These are phyloP conservation scores for Acrocera orbiculus DNA, from an alignment of 2,888 invertebrate species.

Conservation along the genomic window DNA sequence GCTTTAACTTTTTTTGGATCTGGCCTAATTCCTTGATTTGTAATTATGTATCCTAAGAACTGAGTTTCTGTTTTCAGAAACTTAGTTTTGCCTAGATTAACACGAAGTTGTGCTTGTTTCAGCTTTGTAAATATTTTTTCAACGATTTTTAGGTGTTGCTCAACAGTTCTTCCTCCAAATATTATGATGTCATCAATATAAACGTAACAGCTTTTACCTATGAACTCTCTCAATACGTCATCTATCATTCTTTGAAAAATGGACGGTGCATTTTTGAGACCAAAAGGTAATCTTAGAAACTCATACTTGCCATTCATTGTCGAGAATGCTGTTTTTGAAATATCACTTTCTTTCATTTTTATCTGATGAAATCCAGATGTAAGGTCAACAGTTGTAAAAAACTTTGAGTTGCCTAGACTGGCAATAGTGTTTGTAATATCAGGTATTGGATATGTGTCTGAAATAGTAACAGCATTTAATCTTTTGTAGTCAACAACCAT, in stretches of 20 bases:
- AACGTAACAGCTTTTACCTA: conserved; percentile 2
- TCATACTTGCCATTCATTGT: conserved; percentile 1
- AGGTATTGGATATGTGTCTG: conserved; percentile 1
- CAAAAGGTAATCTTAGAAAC: conserved; percentile 1
- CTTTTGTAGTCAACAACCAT: conserved; percentile 2
- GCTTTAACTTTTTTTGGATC: conserved; percentile 6
- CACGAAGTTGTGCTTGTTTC: not conserved
- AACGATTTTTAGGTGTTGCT: not conserved
- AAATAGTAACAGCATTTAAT: not conserved
- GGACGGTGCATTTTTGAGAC: not conserved
- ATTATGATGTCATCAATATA: conserved; percentile 1
- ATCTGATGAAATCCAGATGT: conserved; percentile 4
- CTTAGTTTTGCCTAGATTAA: conserved; percentile 1
- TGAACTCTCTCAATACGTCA: conserved; percentile 1
- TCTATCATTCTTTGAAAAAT: conserved; percentile 5
- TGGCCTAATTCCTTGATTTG: conserved; percentile 8
- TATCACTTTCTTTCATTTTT: conserved; percentile 4
- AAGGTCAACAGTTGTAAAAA: not conserved
- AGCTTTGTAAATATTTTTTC: not conserved
- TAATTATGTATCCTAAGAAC: conserved; percentile 9
- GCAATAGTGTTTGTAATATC: conserved; percentile 1
- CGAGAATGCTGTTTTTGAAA: not conserved
- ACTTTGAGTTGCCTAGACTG: conserved; percentile 1
- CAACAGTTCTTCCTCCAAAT: not conserved
- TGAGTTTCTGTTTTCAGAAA: conserved; percentile 6